phyloP scores from a whole-genome alignment of 2,888 invertebrate species.

The Liposcelis brunnea region DNA sequence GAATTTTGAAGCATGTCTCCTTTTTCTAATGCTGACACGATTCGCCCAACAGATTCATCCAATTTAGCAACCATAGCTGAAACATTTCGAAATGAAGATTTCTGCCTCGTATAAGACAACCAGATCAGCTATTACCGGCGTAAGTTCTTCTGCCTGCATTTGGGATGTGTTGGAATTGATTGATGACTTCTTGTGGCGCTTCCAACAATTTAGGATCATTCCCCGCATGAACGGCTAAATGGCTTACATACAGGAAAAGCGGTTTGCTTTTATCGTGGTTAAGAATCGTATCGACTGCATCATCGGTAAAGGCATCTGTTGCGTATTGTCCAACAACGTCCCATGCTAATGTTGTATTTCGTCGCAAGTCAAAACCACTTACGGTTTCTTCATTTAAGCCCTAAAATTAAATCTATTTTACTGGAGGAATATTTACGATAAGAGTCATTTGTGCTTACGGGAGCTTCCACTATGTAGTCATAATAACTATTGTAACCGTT shows the following conservation, averaged over 20 bases:
- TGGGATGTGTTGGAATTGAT: slow-evolving; percentile 48
- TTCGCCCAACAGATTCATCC: slow-evolving; percentile 41
- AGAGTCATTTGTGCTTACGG: slow-evolving; percentile 24
- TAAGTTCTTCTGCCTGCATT: slow-evolving; percentile 48
- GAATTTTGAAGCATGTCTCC: slow-evolving; percentile 38
- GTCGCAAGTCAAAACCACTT: slow-evolving; percentile 28
- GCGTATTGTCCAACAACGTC: slow-evolving; percentile 28
- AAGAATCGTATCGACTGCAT: slow-evolving; percentile 27
- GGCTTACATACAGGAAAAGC: slow-evolving; percentile 35
- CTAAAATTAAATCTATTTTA: slow-evolving; percentile 12
- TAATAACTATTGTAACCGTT: slow-evolving; percentile 63
- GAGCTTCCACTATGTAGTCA: slow-evolving; percentile 35
- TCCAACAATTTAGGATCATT: slow-evolving; percentile 22
- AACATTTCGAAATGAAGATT: slow-evolving; percentile 17
- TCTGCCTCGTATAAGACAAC: too few species aligned
- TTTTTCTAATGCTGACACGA: slow-evolving; percentile 34
- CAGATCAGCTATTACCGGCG: slow-evolving; percentile 59
- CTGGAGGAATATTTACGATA: not conserved
- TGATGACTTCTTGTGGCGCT: slow-evolving; percentile 45
- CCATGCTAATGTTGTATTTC: slow-evolving; percentile 23
- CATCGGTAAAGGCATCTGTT: slow-evolving; percentile 30
- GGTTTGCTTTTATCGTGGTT: slow-evolving; percentile 25
- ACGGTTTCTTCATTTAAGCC: slow-evolving; percentile 17
- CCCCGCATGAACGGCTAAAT: slow-evolving; percentile 34
- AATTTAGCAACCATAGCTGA: slow-evolving; percentile 42